These are phyloP conservation scores for Anolis sagrei DNA, from an alignment of 2,113 vertebrate genomes.

Conservation along the genomic window DNA sequence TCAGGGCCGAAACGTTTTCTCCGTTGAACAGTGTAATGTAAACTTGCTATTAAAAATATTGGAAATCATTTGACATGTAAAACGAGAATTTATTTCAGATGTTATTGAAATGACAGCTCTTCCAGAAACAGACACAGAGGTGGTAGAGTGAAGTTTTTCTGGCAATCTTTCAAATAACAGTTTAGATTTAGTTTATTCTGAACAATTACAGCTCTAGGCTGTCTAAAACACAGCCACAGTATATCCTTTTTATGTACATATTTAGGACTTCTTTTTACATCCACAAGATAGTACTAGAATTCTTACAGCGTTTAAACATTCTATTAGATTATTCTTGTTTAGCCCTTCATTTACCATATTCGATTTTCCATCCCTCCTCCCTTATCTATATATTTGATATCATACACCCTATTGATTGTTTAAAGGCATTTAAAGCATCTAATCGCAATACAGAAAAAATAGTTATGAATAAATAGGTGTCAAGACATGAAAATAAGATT, in stretches of 20 bases:
- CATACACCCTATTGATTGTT: constrained; percentile 14
- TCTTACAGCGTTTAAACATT: constrained; percentile 50
- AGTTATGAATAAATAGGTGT: constrained; percentile 58
- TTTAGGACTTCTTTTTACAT: constrained; percentile 66
- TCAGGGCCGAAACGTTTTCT: no score
- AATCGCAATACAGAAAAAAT: constrained; percentile 35
- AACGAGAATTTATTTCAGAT: constrained; percentile 48
- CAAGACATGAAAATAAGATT: constrained; percentile 38
- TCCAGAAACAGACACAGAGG: constrained; percentile 69
- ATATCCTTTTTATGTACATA: constrained; percentile 43
- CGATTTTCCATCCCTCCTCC: background rate
- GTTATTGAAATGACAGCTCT: constrained; percentile 66
- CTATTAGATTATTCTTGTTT: constrained; percentile 24
- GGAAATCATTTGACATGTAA: constrained; percentile 9
- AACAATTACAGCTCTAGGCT: constrained; percentile 61
- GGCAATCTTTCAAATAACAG: constrained; percentile 49
- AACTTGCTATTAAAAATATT: background rate
- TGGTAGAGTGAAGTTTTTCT: constrained; percentile 47
- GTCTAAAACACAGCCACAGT: constrained; percentile 77
- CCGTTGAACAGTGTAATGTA: no score
- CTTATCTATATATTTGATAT: constrained; percentile 12
- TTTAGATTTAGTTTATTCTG: constrained; percentile 56
- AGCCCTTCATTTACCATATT: background rate
- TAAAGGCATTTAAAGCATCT: constrained; percentile 51
- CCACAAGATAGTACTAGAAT: constrained; percentile 57